Evolutionary conservation across 2,888 invertebrate genomes (phyloP).

Genomic region (Nomada ferruginata): DNA sequence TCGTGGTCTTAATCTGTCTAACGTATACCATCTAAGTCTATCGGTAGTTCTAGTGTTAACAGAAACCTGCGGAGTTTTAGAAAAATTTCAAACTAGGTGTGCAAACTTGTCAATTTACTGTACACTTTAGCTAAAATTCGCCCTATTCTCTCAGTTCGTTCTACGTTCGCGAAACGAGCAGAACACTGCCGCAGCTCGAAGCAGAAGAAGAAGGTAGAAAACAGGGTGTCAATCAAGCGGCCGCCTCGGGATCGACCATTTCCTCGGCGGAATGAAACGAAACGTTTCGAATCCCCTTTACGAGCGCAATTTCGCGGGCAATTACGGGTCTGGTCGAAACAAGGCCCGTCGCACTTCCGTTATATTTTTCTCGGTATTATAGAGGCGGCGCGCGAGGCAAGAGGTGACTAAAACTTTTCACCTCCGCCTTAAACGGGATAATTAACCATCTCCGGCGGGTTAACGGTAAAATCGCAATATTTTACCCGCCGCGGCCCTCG

Average conservation of each 20-base stretch:
- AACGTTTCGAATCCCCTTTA: constrained; percentile 41
- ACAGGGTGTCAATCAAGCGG: constrained; percentile 32
- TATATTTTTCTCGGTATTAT: constrained; percentile 49
- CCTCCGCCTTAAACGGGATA: constrained; percentile 68
- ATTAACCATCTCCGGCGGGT: constrained; percentile 64
- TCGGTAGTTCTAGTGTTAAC: too few relatives aligned
- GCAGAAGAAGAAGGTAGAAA: background rate
- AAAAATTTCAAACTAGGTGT: background rate
- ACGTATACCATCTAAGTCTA: too few relatives aligned
- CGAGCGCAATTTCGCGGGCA: constrained; percentile 55
- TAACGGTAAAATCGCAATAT: constrained; percentile 70
- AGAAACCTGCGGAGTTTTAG: too few relatives aligned
- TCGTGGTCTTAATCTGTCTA: too few relatives aligned
- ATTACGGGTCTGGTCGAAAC: constrained; percentile 33
- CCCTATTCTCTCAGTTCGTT: background rate
- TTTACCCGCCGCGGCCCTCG: constrained; percentile 44
- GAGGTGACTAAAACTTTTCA: constrained; percentile 63
- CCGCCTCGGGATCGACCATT: constrained; percentile 14
- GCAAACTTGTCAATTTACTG: background rate
- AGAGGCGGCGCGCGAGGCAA: background rate
- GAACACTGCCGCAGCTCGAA: background rate
- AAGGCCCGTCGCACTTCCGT: constrained; percentile 45
- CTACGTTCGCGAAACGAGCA: background rate
- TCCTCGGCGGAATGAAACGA: constrained; percentile 30
- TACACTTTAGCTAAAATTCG: background rate